Conservation (phyloP, 1,140 invertebrate species). For the Lamellibrachia luymesi region DNA sequence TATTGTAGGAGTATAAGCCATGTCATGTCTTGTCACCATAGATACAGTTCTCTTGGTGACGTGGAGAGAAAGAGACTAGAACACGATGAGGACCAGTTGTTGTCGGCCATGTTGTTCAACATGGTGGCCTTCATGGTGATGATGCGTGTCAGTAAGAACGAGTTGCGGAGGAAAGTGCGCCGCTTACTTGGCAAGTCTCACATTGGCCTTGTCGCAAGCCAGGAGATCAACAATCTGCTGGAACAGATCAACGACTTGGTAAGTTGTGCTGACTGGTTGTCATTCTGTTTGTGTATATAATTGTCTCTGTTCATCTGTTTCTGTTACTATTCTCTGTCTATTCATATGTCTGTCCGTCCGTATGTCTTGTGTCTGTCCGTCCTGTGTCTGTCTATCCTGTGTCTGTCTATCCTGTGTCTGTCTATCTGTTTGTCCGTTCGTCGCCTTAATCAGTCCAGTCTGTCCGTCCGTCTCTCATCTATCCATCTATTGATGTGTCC, state of each 20-base stretch:
- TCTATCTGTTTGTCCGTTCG: too few species aligned
- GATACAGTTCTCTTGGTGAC: conserved; percentile 89
- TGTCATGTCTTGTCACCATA: conserved; percentile 37
- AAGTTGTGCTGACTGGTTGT: conserved; percentile 32
- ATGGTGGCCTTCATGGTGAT: conserved; percentile 94
- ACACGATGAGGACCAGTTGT: conserved; percentile 94
- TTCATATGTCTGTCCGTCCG: too few species aligned
- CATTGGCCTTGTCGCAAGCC: conserved; percentile 94
- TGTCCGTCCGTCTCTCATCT: too few species aligned
- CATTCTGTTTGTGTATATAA: not conserved
- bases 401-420: too few species aligned
- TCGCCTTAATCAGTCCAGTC: too few species aligned
- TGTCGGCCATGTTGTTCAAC: conserved; percentile 95
- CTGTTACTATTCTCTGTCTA: too few species aligned
- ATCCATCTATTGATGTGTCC: too few species aligned
- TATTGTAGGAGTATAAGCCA: not conserved
- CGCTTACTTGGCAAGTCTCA: conserved; percentile 95
- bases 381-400: too few species aligned
- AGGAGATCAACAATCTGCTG: conserved; percentile 93
- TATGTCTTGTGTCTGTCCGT: too few species aligned
- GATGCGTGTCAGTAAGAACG: conserved; percentile 82
- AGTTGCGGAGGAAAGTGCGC: conserved; percentile 88
- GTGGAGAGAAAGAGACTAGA: conserved; percentile 93
- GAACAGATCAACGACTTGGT: conserved; percentile 94
- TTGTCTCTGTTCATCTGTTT: not conserved